Conservation (phyloP, 35 echinoderm and acorn worm species). For the Acanthaster planci region DNA sequence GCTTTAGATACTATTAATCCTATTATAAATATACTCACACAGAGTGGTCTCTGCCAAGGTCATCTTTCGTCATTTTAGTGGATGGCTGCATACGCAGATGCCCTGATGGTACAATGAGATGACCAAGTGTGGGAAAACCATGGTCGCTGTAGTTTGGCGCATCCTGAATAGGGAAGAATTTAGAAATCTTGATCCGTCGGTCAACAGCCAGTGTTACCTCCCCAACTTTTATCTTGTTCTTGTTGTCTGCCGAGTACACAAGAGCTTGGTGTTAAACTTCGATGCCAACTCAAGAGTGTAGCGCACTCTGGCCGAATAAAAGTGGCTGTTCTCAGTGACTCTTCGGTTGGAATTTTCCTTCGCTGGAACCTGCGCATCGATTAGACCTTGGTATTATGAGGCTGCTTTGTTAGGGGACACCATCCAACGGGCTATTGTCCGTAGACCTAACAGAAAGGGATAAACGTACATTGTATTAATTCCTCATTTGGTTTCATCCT, state of each 20-base stretch:
- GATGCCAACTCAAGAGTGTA: slow-evolving; percentile 39
- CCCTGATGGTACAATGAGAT: slow-evolving; percentile 48
- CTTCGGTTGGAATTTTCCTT: slow-evolving; percentile 31
- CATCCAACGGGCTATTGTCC: slow-evolving; percentile 8
- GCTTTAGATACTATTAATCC: no score
- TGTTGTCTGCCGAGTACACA: slow-evolving; percentile 43
- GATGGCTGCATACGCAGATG: slow-evolving; percentile 38
- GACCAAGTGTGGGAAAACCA: slow-evolving; percentile 58
- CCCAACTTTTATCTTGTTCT: slow-evolving; percentile 59
- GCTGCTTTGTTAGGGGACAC: neutral
- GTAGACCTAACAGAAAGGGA: neutral
- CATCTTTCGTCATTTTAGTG: neutral
- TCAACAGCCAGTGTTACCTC: slow-evolving; percentile 44
- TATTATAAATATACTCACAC: slow-evolving; percentile 14
- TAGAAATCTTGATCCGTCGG: slow-evolving; percentile 10
- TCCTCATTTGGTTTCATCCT: no score
- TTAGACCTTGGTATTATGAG: neutral
- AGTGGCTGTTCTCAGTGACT: slow-evolving; percentile 41
- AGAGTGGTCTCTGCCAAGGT: slow-evolving; percentile 21
- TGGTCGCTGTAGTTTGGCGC: slow-evolving; percentile 47
- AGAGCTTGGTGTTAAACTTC: neutral
- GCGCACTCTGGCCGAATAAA: slow-evolving; percentile 53
- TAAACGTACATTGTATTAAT: no score
- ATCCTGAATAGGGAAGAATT: slow-evolving; percentile 42
- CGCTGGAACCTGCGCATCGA: neutral